Conservation (phyloP, 2,797 vertebrate species). For the Odontamblyopus rebecca region DNA sequence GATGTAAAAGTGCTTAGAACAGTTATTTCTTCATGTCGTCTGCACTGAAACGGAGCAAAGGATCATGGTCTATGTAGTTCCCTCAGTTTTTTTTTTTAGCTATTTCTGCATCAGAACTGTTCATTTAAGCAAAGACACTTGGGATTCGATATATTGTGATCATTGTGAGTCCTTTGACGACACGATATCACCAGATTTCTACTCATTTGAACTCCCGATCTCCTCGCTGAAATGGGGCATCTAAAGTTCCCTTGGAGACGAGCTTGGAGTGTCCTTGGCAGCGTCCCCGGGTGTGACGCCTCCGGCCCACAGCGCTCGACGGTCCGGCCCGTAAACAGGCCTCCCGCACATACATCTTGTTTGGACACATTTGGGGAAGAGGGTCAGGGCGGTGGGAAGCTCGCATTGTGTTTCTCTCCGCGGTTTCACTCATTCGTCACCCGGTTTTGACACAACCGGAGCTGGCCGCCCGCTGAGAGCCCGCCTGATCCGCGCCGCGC, state of each 20-base stretch:
- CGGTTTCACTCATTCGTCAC: neutral
- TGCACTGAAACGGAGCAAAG: no score
- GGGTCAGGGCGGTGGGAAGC: neutral
- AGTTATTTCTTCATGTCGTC: no score
- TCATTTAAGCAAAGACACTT: no score
- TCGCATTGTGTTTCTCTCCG: neutral
- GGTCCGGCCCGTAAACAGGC: neutral
- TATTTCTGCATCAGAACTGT: no score
- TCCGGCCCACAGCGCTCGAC: neutral
- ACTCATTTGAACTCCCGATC: neutral
- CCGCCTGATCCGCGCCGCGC: neutral
- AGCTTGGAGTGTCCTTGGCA: neutral
- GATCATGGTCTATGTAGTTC: no score
- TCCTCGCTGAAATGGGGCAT: neutral
- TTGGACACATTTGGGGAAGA: conserved; percentile 4
- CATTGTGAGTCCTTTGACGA: no score
- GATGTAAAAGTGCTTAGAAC: no score
- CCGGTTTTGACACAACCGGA: conserved; percentile 14
- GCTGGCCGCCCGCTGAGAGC: conserved; percentile 21
- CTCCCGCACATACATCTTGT: neutral
- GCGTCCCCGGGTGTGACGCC: neutral
- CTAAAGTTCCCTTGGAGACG: neutral
- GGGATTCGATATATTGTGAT: no score
- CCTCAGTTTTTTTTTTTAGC: no score
- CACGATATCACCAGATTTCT: no score